Evolutionary conservation across 2,113 vertebrate genomes (phyloP), one percentile per base, ranked within the genome.

Genomic region (Jacana jacana): DNA sequence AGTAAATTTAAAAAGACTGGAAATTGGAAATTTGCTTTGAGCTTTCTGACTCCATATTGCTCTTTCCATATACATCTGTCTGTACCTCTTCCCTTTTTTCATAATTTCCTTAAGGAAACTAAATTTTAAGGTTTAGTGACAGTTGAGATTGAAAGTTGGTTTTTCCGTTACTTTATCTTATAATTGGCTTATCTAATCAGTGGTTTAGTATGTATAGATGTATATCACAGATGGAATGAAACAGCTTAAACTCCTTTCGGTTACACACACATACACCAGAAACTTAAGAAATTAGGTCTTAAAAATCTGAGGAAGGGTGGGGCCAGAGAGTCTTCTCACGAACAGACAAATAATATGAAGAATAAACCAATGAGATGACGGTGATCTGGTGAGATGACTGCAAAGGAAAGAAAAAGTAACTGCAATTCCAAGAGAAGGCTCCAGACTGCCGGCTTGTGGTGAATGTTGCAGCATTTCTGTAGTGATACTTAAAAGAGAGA

Each of bases 371-470:
- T 3, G 13, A 87, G 9, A 8, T 46, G 16, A 13, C 23, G 10
- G 11, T 86, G 46, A 39, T 78, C 12, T 86, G 46, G 8, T 88
- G 39, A 31, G 42, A 20, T 35, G 31, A 57, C 22, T 58, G 57
- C 39, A 69, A 52, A 46, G 22, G 40, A 69, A 72, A 17, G 54
- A 57, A 30, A 40, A 82, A 72, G 31, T 57, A 69, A 49, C 70
- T 37, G 10, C 33, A 63, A 9, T 94, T 83, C 48, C 44, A 54
- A 9, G 42, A 58, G 76, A 52, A 78, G 64, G 79, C 91, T 86
- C 90, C 91, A 78, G 91, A 60, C 79, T 93, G 96, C 95, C 90
- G 0, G 91, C 93, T 96, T 90, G 90, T 96, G 94, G 95, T 94
- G 33, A 60, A 30, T 28, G 57, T 55, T 31, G 51, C 39, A 60